phyloP scores from a whole-genome alignment of 2,888 invertebrate species.

The Lycocerus yunnanus region DNA sequence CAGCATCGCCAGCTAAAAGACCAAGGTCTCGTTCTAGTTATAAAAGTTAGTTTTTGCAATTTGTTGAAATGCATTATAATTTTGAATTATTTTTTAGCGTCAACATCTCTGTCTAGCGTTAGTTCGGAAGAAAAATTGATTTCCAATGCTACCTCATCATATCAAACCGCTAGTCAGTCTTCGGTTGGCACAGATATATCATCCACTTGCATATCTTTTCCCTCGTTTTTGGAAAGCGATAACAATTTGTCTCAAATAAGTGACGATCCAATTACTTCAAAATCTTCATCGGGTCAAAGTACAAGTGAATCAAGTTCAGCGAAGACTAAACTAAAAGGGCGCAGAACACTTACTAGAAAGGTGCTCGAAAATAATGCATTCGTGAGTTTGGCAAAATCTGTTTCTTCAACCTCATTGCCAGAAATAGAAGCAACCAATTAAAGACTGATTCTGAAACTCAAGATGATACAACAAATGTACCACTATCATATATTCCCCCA shows the following conservation, averaged over 20 bases:
- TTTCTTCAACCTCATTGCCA: background rate
- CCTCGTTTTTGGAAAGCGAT: background rate
- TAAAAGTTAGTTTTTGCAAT: background rate
- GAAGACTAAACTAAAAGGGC: background rate
- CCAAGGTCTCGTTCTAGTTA: background rate
- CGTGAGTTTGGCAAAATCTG: background rate
- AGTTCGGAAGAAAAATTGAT: background rate
- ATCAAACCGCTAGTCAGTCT: background rate
- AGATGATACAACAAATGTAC: background rate
- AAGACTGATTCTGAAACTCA: background rate
- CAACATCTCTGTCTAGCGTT: background rate
- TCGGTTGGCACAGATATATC: background rate
- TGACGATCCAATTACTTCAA: background rate
- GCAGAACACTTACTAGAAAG: background rate
- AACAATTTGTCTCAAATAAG: background rate
- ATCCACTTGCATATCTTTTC: background rate
- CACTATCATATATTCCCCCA: background rate
- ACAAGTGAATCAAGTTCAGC: background rate
- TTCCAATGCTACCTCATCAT: background rate
- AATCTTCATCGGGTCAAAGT: background rate
- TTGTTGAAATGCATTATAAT: background rate
- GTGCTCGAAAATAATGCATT: background rate
- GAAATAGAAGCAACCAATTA: background rate
- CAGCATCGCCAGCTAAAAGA: background rate
- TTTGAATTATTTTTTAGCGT: background rate